These are phyloP conservation scores for Congeria kusceri DNA, from an alignment of 2,888 invertebrate species.

Conservation along the genomic window DNA sequence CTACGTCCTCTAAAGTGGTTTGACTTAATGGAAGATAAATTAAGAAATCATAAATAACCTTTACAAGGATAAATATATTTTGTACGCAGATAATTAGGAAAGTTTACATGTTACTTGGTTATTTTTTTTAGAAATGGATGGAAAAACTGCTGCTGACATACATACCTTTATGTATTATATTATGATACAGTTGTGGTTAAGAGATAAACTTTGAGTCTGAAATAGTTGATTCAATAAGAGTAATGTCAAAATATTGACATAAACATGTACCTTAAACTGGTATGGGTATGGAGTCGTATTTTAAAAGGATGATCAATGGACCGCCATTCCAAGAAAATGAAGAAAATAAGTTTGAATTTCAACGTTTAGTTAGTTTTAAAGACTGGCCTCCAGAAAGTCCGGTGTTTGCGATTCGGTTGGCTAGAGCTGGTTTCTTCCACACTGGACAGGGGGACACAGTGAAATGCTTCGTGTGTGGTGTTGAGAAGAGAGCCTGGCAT, in stretches of 20 bases:
- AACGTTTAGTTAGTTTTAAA: slow-evolving; percentile 57
- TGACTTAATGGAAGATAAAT: too few species aligned
- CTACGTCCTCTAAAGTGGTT: too few species aligned
- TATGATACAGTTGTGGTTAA: too few species aligned
- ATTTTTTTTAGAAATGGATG: too few species aligned
- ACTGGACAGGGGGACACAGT: slow-evolving; percentile 92
- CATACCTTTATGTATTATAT: too few species aligned
- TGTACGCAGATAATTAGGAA: too few species aligned
- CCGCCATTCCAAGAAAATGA: slow-evolving; percentile 46
- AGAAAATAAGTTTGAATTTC: slow-evolving; percentile 62
- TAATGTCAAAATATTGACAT: not conserved
- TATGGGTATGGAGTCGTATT: slow-evolving; percentile 51
- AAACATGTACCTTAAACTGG: not conserved
- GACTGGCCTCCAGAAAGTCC: slow-evolving; percentile 89
- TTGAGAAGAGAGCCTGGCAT: slow-evolving; percentile 96
- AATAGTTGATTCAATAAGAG: too few species aligned
- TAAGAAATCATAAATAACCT: too few species aligned
- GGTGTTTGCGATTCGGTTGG: slow-evolving; percentile 86
- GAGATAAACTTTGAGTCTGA: too few species aligned
- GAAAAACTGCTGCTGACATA: too few species aligned
- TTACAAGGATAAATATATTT: too few species aligned
- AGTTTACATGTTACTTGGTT: too few species aligned
- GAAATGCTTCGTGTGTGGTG: slow-evolving; percentile 95
- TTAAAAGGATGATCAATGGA: slow-evolving; percentile 35
- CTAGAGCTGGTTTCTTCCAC: slow-evolving; percentile 96